These are phyloP conservation scores for Rhaphigaster nebulosa DNA, from an alignment of 2,888 invertebrate species.

Conservation along the genomic window DNA sequence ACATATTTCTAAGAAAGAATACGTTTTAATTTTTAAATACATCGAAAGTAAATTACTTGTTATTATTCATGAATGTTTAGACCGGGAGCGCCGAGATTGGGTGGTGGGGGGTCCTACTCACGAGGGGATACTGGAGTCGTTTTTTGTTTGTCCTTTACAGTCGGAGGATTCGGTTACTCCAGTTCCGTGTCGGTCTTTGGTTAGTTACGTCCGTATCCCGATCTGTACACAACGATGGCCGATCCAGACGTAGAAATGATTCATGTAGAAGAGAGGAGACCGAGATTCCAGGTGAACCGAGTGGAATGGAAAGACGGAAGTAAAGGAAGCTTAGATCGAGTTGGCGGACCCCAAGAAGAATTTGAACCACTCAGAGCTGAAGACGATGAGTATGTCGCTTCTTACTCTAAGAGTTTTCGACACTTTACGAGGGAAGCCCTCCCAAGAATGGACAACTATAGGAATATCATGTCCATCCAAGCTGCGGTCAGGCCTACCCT, in stretches of 20 bases:
- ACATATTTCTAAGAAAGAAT: not conserved
- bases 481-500: constrained; percentile 89
- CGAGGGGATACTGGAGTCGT: constrained; percentile 31
- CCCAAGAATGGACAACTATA: constrained; percentile 89
- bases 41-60: not conserved
- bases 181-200: not conserved
- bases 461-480: constrained; percentile 89
- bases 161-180: constrained; percentile 22
- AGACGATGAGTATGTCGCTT: constrained; percentile 75
- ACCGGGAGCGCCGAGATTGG: not conserved
- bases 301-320: constrained; percentile 73
- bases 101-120: not conserved
- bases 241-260: constrained; percentile 66
- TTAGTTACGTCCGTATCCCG: not conserved
- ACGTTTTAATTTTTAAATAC: not conserved
- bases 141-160: constrained; percentile 42
- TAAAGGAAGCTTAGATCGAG: constrained; percentile 68
- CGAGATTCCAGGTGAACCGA: constrained; percentile 75
- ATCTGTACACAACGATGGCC: not conserved
- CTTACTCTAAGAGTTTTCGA: constrained; percentile 84
- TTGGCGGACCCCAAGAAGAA: constrained; percentile 59
- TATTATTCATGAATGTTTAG: not conserved
- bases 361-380: constrained; percentile 68
- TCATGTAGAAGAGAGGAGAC: constrained; percentile 69
- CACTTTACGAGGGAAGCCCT: constrained; percentile 90